Base-by-base conservation (phyloP, 2,113 vertebrate species). In the Noctilio leporinus region DNA sequence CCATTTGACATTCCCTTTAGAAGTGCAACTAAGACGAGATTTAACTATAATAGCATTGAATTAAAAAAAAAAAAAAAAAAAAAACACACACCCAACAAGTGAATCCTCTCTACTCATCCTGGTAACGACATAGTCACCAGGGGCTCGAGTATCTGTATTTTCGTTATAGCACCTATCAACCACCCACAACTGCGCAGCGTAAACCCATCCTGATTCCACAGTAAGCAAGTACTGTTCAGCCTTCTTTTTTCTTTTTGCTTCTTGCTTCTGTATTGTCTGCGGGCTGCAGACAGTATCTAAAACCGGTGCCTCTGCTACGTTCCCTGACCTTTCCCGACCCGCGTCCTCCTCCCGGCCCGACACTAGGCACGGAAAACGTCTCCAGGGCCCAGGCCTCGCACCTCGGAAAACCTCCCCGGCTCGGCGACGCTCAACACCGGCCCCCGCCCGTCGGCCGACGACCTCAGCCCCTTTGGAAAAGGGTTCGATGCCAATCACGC, bases 311-410 rank as follows among this genome's bases (percentile, higher is more conserved):
- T 33, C 80, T 73, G 59, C 72, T 72, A 82, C 81, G 33, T 43
- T 90, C 82, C 49, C 67, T 20, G 49, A 91, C 88, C 81, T 96
- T 89, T 96, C 91, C 92, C 30, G 3, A 94, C 89, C 1, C 70
- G 81, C 62, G 94, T 91, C 95, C 91, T 93, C 82, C 88, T 95
- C 28, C 59, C 80, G n/a, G n/a, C n/a, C n/a, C n/a, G n/a, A n/a
- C n/a, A n/a, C n/a, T n/a, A n/a, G n/a, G n/a, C n/a, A n/a, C n/a
- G n/a, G n/a, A n/a, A n/a, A n/a, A n/a, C n/a, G n/a, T n/a, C n/a
- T n/a, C n/a, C n/a, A n/a, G n/a, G n/a, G n/a, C n/a, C n/a, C n/a
- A n/a, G n/a, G n/a, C n/a, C n/a, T n/a, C n/a, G n/a, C n/a, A n/a
- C n/a, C n/a, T n/a, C n/a, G n/a, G n/a, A n/a, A n/a, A n/a, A n/a